Evolutionary conservation across 2,113 vertebrate genomes (phyloP), one percentile per base, ranked within the genome.

Genomic region (Gymnobelideus leadbeateri): DNA sequence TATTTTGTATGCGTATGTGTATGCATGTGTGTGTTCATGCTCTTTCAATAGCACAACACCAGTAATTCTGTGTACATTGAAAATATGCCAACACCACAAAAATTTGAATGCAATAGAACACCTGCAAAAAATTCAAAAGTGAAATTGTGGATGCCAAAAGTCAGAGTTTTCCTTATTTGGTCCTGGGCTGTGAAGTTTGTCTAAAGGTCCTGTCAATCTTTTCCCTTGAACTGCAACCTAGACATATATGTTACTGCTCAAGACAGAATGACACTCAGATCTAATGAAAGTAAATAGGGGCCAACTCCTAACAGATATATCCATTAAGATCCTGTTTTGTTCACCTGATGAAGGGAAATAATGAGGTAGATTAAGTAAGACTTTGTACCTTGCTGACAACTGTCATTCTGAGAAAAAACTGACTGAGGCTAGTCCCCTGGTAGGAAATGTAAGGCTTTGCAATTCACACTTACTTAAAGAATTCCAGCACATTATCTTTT

Each of bases 71-170:
- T 96, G 51, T 92, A 77, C 23, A 46, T 61, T 97, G 89, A 98
- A 98, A 94, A 95, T 91, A 91, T 96, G 91, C 43, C 91, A 96
- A 97, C 91, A 97, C 91, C 94, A 84, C 93, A 98, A 96, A 46
- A 95, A 97, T 98, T 61, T 97, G 91, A 97, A 97, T 94, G 51
- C 53, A 94, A 91, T 0, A 3, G 77, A 98, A 98, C 97, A 98
- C 97, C 95, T 98, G 98, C 93, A 97, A 97, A 57, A 54, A 51
- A 96, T 92, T 26, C n/a, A 92, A 92, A 57, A 96, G 93, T 51
- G 90, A 98, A 96, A 95, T 23, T 16, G 89, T 95, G 26, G 92
- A 61, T 96, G 94, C n/a, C 57, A 97, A 96, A 96, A 95, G 24
- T 93, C 93, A 93, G 92, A 93, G 90, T 97, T 94, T 96, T 94